Conservation (phyloP, 1,140 invertebrate genomes). For the Cyphomyrmex costatus region DNA sequence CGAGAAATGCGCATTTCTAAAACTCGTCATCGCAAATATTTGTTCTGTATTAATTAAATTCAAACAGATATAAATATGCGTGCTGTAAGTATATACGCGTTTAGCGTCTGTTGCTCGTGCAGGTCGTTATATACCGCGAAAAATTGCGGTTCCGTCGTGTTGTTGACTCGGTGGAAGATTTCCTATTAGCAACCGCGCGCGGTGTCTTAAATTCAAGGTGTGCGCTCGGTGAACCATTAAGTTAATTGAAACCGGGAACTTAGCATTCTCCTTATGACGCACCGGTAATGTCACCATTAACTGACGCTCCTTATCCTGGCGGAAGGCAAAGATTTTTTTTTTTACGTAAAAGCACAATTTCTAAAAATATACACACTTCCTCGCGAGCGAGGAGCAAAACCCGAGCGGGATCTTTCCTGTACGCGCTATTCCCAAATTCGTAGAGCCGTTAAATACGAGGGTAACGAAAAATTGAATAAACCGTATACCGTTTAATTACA, state of each 20-base stretch:
- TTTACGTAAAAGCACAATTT: slow-evolving; percentile 33
- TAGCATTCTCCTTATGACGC: slow-evolving; percentile 56
- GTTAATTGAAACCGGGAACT: slow-evolving; percentile 51
- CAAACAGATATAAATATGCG: background rate
- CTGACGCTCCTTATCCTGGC: slow-evolving; percentile 53
- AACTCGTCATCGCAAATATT: background rate
- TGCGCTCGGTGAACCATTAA: slow-evolving; percentile 55
- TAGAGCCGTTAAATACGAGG: background rate
- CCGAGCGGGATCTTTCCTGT: background rate
- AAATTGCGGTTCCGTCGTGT: background rate
- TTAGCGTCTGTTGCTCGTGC: background rate
- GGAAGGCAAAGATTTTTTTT: slow-evolving; percentile 34
- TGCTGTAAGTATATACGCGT: background rate
- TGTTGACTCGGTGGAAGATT: slow-evolving; percentile 7
- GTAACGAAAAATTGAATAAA: background rate
- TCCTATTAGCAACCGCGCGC: background rate
- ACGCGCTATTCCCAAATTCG: background rate
- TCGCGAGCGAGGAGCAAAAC: background rate
- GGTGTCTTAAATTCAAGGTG: slow-evolving; percentile 50
- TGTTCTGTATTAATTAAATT: background rate
- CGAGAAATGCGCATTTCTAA: background rate
- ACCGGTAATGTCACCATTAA: slow-evolving; percentile 70
- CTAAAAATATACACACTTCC: slow-evolving; percentile 27
- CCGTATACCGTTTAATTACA: too few species aligned
- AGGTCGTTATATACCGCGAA: background rate